phyloP scores from a whole-genome alignment of 2,113 vertebrate species.

The Salvator merianae region DNA sequence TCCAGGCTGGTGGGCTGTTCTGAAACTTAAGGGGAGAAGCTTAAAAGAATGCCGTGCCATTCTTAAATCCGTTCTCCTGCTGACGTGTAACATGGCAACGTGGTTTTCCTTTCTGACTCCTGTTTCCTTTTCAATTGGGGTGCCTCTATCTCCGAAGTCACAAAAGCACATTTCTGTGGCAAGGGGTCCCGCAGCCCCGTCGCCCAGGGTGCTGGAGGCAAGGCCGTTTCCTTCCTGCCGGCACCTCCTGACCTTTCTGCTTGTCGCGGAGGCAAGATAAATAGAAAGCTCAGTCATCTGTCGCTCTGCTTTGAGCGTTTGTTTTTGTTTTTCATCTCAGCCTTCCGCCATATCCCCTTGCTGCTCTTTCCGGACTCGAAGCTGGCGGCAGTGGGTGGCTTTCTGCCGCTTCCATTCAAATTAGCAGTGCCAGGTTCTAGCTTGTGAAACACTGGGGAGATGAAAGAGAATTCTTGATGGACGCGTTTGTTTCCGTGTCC shows the following conservation, averaged over 20 bases:
- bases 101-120: not conserved
- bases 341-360: constrained; percentile 64
- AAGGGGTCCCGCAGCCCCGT: not conserved
- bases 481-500: constrained; percentile 52
- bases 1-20: no score
- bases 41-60: no score
- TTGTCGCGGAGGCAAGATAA: constrained; percentile 52
- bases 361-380: constrained; percentile 66
- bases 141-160: not conserved
- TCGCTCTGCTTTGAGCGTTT: constrained; percentile 8
- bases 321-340: constrained; percentile 59
- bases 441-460: constrained; percentile 62
- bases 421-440: constrained; percentile 63
- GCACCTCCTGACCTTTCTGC: constrained; percentile 45
- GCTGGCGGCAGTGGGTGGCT: constrained; percentile 71
- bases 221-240: constrained; percentile 40
- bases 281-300: constrained; percentile 53
- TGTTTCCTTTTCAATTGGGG: not conserved
- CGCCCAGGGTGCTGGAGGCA: constrained; percentile 18
- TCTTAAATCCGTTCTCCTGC: no score
- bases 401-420: constrained; percentile 66
- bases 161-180: not conserved
- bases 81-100: no score
- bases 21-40: no score
- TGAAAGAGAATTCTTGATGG: constrained; percentile 67